Evolutionary conservation across 2,797 vertebrate species (phyloP).

Genomic region (Crypturellus tataupa): DNA sequence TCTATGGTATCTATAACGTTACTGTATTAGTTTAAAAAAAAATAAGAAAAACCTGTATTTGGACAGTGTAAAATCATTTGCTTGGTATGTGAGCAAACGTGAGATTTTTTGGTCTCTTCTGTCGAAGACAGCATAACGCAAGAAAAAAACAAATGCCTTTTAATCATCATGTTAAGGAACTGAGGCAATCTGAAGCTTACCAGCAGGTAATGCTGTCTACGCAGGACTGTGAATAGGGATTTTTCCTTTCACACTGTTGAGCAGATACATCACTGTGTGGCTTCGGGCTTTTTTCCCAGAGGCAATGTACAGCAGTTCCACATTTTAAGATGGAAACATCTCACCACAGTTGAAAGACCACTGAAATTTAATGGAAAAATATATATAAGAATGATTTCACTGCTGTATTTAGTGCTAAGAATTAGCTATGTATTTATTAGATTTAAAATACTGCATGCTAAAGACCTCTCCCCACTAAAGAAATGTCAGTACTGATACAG

Average conservation of each 20-base stretch:
- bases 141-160: slow-evolving; percentile 21
- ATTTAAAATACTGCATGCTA: neutral
- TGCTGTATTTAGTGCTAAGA: neutral
- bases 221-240: neutral
- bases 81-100: neutral
- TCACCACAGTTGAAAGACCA: neutral
- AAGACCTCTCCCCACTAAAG: neutral
- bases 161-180: slow-evolving; percentile 1
- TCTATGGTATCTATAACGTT: neutral
- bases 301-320: neutral
- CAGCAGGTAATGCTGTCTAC: neutral
- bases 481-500: neutral
- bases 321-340: slow-evolving; percentile 7
- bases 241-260: neutral
- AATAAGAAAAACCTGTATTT: neutral
- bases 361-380: neutral
- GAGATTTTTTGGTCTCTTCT: neutral
- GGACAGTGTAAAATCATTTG: neutral
- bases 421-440: neutral
- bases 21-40: slow-evolving; percentile 21
- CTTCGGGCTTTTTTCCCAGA: slow-evolving; percentile 22
- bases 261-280: neutral
- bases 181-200: slow-evolving; percentile 17
- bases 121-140: neutral
- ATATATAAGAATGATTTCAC: neutral